Conservation (phyloP, 2,888 invertebrate genomes). For the Meloe dianella region DNA sequence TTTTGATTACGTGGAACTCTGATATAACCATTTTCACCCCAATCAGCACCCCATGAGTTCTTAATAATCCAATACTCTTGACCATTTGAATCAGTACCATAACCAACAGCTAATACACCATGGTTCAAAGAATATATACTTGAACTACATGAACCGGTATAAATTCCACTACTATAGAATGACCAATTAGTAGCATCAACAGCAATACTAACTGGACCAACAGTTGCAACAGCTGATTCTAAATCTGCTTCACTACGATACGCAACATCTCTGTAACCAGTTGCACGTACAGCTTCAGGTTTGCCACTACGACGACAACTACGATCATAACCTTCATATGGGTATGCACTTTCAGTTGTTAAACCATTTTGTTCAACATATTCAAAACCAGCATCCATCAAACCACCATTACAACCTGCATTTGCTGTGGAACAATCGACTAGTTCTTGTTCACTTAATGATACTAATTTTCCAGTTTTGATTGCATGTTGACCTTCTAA, state of each 20-base stretch:
- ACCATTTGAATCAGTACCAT: too few species aligned
- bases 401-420: background rate
- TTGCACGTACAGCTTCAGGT: background rate
- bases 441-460: slow-evolving; percentile 1
- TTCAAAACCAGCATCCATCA: background rate
- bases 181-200: too few species aligned
- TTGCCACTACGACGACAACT: background rate
- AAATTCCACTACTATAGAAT: too few species aligned
- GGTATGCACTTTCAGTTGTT: slow-evolving; percentile 47
- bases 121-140: too few species aligned
- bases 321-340: slow-evolving; percentile 58
- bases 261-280: background rate
- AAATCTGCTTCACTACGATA: background rate
- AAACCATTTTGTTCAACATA: slow-evolving; percentile 63
- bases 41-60: too few species aligned
- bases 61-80: too few species aligned
- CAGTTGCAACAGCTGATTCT: background rate
- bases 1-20: too few species aligned
- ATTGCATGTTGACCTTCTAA: background rate
- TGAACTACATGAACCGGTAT: too few species aligned
- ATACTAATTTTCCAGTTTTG: background rate
- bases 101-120: too few species aligned
- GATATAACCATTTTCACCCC: too few species aligned
- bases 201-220: too few species aligned
- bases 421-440: background rate